These are phyloP conservation scores for Mimachlamys varia DNA, from an alignment of 2,888 invertebrate genomes.

Conservation along the genomic window DNA sequence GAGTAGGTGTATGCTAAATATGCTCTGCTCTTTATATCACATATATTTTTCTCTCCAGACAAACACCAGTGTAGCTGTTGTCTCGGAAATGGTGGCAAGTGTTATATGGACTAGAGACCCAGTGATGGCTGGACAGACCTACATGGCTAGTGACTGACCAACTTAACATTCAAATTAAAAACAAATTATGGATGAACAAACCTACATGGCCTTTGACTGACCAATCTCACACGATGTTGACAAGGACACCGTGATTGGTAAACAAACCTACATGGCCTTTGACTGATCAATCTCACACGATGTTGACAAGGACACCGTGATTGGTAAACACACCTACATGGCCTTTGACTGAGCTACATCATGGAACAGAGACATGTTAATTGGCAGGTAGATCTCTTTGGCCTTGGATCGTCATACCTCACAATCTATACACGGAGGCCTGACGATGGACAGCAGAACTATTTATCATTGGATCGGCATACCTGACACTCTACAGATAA, in stretches of 20 bases:
- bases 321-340: background rate
- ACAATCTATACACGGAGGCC: too few relatives aligned
- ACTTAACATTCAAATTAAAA: background rate
- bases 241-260: background rate
- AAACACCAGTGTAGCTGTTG: background rate
- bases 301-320: background rate
- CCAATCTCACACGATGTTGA: background rate
- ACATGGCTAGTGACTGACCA: background rate
- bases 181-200: background rate
- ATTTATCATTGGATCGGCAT: too few relatives aligned
- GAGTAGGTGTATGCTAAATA: too few relatives aligned
- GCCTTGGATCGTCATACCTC: too few relatives aligned
- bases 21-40: too few relatives aligned
- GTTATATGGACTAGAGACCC: conserved; percentile 54
- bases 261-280: background rate
- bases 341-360: background rate
- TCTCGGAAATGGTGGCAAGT: conserved; percentile 51
- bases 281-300: background rate
- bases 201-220: background rate
- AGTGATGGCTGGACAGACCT: conserved; percentile 53
- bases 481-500: too few relatives aligned
- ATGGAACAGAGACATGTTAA: background rate
- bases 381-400: background rate
- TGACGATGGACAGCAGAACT: too few relatives aligned
- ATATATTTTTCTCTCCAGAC: background rate